Evolutionary conservation across 2,113 vertebrate genomes (phyloP).

Genomic region (Silurus glanis): DNA sequence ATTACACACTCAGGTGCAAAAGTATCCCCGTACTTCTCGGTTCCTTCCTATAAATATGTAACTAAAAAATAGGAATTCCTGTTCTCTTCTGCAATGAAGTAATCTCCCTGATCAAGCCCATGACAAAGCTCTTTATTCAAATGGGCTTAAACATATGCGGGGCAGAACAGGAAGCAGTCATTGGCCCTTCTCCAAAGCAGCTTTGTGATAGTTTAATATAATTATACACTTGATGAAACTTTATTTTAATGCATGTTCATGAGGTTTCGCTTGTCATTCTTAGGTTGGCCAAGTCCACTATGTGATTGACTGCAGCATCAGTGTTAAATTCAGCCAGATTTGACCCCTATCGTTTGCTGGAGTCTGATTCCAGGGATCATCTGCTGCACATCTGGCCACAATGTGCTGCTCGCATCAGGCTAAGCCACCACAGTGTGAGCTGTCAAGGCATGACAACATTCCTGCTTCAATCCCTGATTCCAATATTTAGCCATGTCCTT

Average conservation of each 20-base stretch:
- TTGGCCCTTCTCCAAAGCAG: not conserved
- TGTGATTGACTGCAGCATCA: constrained; percentile 38
- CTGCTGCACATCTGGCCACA: constrained; percentile 52
- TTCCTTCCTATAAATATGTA: not conserved
- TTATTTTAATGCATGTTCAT: constrained; percentile 21
- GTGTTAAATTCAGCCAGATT: constrained; percentile 13
- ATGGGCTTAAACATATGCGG: not conserved
- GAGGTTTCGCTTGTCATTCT: constrained; percentile 12
- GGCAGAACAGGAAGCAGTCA: not conserved
- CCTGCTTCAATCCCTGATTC: constrained; percentile 3
- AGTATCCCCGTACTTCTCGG: not conserved
- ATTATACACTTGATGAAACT: constrained; percentile 26
- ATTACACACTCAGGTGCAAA: not conserved
- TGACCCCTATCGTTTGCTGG: constrained; percentile 11
- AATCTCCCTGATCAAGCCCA: not conserved
- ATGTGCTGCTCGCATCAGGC: constrained; percentile 37
- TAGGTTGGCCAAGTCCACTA: not conserved
- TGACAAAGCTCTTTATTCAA: constrained; percentile 1
- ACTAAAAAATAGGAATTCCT: constrained; percentile 2
- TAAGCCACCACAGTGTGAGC: constrained; percentile 41
- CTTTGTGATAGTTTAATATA: constrained; percentile 10
- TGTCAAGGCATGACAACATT: constrained; percentile 35
- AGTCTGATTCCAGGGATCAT: constrained; percentile 34
- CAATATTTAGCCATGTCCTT: constrained; percentile 4
- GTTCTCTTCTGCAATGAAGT: constrained; percentile 8